A percentile compares a stretch with the other conserved stretches of the same genome.
Conservation (phyloP, 2,113 vertebrate species). For the Stictonetta naevosa region DNA sequence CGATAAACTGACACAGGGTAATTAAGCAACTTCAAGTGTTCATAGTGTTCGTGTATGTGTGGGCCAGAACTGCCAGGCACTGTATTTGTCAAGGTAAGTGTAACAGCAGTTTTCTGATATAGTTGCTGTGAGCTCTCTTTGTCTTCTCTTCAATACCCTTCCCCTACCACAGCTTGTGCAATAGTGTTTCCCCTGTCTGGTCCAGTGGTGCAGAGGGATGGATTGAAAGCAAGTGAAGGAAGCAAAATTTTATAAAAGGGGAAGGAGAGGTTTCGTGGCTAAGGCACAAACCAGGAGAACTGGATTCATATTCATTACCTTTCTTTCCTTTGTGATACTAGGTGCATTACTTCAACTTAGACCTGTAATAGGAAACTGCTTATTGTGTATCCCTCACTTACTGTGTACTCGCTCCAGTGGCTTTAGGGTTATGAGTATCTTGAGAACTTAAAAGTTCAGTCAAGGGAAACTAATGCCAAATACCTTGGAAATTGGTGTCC, state of each 20-base stretch:
- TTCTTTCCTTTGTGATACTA: neutral
- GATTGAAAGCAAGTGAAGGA: neutral
- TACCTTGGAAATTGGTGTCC: neutral
- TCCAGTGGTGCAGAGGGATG: neutral
- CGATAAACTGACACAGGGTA: neutral
- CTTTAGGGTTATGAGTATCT: neutral
- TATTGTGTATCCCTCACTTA: neutral
- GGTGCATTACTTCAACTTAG: neutral
- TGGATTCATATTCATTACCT: neutral
- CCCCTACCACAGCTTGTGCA: neutral
- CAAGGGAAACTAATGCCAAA: neutral
- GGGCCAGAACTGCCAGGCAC: neutral
- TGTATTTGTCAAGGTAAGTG: neutral
- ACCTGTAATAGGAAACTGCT: neutral
- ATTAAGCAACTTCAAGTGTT: neutral
- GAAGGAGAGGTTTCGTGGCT: neutral
- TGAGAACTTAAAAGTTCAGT: neutral
- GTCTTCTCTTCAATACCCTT: neutral
- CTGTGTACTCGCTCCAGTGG: neutral
- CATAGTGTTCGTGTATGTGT: rapidly evolving
- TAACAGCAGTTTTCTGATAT: neutral
- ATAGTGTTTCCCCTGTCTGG: neutral
- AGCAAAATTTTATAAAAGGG: neutral
- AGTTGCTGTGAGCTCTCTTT: neutral
- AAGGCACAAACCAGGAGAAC: neutral